A percentile compares a stretch with the other conserved stretches of the same genome.
Conservation (phyloP, 2,113 vertebrate species). For the Dipodomys stephensi region DNA sequence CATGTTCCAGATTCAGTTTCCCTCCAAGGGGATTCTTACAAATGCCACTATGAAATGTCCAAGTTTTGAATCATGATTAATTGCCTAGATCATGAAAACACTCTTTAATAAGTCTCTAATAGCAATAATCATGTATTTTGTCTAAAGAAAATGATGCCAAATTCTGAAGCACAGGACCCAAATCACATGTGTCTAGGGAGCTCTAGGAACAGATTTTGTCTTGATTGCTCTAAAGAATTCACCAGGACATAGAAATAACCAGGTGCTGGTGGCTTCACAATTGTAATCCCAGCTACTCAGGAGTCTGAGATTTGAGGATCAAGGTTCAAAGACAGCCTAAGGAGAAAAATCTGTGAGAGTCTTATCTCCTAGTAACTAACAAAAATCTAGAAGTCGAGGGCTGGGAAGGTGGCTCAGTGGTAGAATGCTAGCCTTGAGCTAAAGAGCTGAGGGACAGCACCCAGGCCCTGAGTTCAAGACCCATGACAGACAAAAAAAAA, state of each 20-base stretch:
- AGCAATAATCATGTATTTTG: not conserved
- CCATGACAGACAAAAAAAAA: not conserved
- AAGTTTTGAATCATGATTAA: not conserved
- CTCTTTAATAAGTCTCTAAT: constrained; percentile 10
- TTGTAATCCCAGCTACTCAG: no score
- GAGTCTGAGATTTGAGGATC: no score
- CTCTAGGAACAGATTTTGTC: not conserved
- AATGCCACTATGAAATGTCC: not conserved
- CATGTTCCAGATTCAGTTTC: not conserved
- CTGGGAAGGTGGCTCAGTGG: no score
- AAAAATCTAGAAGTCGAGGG: no score
- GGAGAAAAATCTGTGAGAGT: no score
- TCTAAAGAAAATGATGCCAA: not conserved
- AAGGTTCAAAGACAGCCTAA: no score
- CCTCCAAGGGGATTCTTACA: not conserved
- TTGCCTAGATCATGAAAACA: not conserved
- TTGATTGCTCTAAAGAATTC: not conserved
- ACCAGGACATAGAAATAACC: not conserved
- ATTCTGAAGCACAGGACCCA: not conserved
- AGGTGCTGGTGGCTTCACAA: no score
- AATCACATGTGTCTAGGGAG: not conserved
- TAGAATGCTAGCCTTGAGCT: no score
- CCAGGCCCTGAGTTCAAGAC: no score
- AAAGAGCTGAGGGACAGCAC: no score
- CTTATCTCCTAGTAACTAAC: no score